phyloP scores from a whole-genome alignment of 2,113 vertebrate genomes.

The Prionailurus bengalensis region DNA sequence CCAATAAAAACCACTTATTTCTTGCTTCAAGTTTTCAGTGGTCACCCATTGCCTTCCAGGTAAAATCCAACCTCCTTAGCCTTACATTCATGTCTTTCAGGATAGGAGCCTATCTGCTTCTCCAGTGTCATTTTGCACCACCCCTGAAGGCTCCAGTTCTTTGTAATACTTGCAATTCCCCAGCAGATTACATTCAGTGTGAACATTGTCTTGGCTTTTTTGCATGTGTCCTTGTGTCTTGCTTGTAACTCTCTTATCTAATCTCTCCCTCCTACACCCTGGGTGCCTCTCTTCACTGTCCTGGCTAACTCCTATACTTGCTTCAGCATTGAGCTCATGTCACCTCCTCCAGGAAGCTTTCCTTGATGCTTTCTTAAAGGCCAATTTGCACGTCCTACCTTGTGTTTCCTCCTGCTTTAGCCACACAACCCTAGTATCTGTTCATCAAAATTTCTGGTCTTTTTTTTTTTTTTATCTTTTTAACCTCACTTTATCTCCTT shows the following conservation, averaged over 20 bases:
- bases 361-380: background rate
- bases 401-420: background rate
- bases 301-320: background rate
- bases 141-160: background rate
- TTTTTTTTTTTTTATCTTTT: background rate
- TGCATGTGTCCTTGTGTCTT: too few relatives aligned
- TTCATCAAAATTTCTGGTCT: background rate
- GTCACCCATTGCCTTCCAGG: background rate
- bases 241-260: background rate
- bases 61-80: background rate
- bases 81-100: background rate
- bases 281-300: too few relatives aligned
- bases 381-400: background rate
- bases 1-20: background rate
- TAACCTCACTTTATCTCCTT: background rate
- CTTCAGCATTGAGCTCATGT: background rate
- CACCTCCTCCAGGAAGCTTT: background rate
- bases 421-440: background rate
- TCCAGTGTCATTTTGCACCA: background rate
- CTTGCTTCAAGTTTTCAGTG: background rate
- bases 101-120: too few relatives aligned
- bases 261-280: background rate
- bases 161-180: background rate
- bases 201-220: background rate
- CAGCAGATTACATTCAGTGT: background rate